These are phyloP conservation scores for Ditylenchus dipsaci DNA, from an alignment of 1,140 invertebrate species.

Conservation along the genomic window DNA sequence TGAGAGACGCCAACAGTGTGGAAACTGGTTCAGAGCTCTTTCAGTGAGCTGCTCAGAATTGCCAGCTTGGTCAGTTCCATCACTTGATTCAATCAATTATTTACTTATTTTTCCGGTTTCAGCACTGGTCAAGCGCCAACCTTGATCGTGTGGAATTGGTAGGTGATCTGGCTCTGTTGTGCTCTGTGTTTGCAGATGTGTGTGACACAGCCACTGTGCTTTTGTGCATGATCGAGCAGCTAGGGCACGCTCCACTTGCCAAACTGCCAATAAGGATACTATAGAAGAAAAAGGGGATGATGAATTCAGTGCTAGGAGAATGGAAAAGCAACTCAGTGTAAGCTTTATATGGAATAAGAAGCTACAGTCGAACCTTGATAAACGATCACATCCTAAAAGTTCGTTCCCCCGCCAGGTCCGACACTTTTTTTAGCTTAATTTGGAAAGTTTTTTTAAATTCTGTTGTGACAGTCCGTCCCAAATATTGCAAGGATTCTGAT, in stretches of 20 bases:
- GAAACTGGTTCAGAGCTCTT: conserved; percentile 36
- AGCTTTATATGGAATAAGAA: background rate
- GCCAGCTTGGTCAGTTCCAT: conserved; percentile 30
- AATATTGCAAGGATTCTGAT: no score
- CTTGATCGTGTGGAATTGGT: conserved; percentile 26
- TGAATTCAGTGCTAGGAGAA: conserved; percentile 1
- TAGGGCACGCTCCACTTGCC: conserved; percentile 1
- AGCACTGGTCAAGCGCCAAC: conserved; percentile 29
- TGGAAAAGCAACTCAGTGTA: background rate
- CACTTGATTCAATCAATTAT: background rate
- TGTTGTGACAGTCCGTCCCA: no score
- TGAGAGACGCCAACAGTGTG: conserved; percentile 23
- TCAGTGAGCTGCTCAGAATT: conserved; percentile 31
- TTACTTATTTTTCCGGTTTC: background rate
- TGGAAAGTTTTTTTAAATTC: no score
- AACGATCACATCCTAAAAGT: no score
- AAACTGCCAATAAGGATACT: background rate
- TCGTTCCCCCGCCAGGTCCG: no score
- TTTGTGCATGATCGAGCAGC: conserved; percentile 30
- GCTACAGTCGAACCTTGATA: no score
- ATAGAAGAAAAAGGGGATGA: background rate
- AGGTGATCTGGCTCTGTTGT: conserved; percentile 17
- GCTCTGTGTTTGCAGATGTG: conserved; percentile 27
- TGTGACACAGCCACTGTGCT: conserved; percentile 29
- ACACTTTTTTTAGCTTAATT: no score